phyloP scores from a whole-genome alignment of 1,140 invertebrate species.

The Aradophagus sp. region DNA sequence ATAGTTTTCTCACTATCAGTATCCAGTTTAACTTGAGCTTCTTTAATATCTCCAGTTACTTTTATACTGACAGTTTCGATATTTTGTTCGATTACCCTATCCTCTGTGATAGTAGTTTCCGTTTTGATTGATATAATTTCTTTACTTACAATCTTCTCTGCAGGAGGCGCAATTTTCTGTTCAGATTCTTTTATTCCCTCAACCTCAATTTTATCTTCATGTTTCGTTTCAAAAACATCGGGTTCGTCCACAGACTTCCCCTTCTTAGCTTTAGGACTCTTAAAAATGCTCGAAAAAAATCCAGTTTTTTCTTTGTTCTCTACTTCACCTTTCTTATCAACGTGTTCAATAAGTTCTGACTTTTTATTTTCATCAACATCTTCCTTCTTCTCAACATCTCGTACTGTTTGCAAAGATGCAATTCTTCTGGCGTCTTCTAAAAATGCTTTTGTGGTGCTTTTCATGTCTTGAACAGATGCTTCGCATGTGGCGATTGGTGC shows the following conservation, averaged over 20 bases:
- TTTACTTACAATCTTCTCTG: constrained; percentile 30
- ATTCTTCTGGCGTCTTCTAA: constrained; percentile 37
- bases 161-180: no score
- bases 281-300: constrained; percentile 39
- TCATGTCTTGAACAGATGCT: constrained; percentile 8
- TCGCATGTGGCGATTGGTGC: constrained; percentile 2
- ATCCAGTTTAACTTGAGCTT: background rate
- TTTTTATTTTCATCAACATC: constrained; percentile 44
- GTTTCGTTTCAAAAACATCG: constrained; percentile 6
- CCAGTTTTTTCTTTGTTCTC: constrained; percentile 33
- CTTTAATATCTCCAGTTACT: constrained; percentile 8
- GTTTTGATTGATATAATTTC: constrained; percentile 45
- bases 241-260: constrained; percentile 31
- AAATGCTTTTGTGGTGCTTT: constrained; percentile 17
- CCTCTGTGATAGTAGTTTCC: constrained; percentile 42
- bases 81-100: constrained; percentile 42
- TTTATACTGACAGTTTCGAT: constrained; percentile 33
- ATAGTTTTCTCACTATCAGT: no score
- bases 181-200: constrained; percentile 26
- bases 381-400: no score
- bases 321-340: constrained; percentile 20
- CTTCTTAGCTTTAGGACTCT: constrained; percentile 39
- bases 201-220: constrained; percentile 20
- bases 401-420: constrained; percentile 28
- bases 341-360: background rate